These are phyloP conservation scores for Mycetomoellerius zeteki DNA, from an alignment of 1,140 invertebrate species.

Conservation along the genomic window DNA sequence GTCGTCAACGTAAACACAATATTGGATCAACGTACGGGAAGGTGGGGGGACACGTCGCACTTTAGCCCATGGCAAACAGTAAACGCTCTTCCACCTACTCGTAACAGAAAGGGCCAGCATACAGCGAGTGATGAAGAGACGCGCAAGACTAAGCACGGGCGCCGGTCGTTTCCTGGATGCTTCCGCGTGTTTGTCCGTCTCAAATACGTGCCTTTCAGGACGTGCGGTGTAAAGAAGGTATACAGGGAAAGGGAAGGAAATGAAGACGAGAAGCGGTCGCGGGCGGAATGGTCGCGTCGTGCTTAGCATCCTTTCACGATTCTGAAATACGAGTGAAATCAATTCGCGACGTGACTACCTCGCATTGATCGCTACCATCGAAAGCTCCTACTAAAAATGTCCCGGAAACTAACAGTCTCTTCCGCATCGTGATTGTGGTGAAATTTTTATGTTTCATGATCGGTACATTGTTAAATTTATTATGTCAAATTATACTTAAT, in stretches of 20 bases:
- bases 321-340: conserved; percentile 54
- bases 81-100: conserved; percentile 29
- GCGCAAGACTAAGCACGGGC: conserved; percentile 38
- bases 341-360: conserved; percentile 51
- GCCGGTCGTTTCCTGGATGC: conserved; percentile 56
- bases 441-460: background rate
- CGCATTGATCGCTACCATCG: conserved; percentile 12
- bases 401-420: background rate
- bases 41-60: conserved; percentile 20
- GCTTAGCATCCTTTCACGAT: conserved; percentile 54
- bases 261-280: conserved; percentile 57
- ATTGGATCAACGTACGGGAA: conserved; percentile 35
- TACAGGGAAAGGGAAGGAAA: conserved; percentile 39
- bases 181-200: conserved; percentile 61
- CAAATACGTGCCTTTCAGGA: conserved; percentile 55
- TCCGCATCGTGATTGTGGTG: background rate
- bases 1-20: conserved; percentile 30
- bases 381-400: background rate
- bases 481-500: no score
- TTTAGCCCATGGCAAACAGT: conserved; percentile 45
- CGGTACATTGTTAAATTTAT: no score
- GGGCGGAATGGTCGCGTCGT: conserved; percentile 29
- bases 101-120: background rate
- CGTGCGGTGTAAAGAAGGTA: background rate
- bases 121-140: background rate